phyloP scores from a whole-genome alignment of 2,113 vertebrate species.

The Syrmaticus mikado region DNA sequence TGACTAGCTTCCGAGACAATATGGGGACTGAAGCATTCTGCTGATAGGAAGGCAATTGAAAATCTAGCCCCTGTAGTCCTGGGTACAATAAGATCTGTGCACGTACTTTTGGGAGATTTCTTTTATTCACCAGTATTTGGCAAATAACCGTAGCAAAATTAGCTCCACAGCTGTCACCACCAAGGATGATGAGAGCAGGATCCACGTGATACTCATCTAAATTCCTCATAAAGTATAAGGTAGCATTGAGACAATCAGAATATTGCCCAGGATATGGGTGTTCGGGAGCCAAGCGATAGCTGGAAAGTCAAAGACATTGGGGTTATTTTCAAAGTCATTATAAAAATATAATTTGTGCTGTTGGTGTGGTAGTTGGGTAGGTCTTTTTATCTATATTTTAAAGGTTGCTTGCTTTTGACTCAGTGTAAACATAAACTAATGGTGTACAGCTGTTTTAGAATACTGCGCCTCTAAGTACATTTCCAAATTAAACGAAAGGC shows the following conservation, averaged over 20 bases:
- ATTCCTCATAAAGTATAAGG: conserved; percentile 83
- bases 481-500: not conserved
- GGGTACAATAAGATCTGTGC: conserved; percentile 88
- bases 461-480: not conserved
- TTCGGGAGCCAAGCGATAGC: conserved; percentile 85
- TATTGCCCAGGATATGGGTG: conserved; percentile 77
- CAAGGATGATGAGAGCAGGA: conserved; percentile 78
- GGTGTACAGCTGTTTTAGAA: not conserved
- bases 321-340: not conserved
- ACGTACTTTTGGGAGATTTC: conserved; percentile 79
- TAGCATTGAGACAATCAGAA: conserved; percentile 80
- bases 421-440: not conserved
- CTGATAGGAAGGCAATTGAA: conserved; percentile 87
- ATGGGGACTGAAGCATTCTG: conserved; percentile 83
- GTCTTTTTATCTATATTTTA: not conserved
- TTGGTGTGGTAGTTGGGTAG: not conserved
- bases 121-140: conserved; percentile 73
- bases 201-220: conserved; percentile 82
- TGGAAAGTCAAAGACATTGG: not conserved
- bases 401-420: not conserved
- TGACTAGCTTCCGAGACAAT: conserved; percentile 58
- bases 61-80: conserved; percentile 82
- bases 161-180: conserved; percentile 87
- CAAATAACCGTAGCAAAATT: conserved; percentile 78
- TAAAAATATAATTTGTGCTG: accelerated